phyloP scores from a whole-genome alignment of 2,797 vertebrate genomes.

The Enteromius radiatus region DNA sequence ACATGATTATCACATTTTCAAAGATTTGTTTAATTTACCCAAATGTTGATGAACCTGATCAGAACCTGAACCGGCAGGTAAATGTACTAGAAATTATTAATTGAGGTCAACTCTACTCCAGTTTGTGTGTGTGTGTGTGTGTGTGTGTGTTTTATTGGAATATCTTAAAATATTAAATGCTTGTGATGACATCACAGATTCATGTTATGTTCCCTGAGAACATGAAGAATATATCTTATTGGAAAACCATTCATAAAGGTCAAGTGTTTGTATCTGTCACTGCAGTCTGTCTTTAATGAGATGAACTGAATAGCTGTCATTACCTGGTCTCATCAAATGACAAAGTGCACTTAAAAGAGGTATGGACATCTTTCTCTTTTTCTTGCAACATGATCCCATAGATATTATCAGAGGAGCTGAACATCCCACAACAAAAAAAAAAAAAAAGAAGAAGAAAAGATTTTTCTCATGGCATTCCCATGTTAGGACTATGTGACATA shows the following conservation, averaged over 20 bases:
- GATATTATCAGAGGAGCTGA: slow-evolving; percentile 24
- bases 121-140: neutral
- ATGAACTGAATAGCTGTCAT: slow-evolving; percentile 18
- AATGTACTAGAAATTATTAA: neutral
- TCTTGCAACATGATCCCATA: slow-evolving; percentile 44
- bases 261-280: slow-evolving; percentile 2
- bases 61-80: neutral
- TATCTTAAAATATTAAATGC: neutral
- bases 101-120: neutral
- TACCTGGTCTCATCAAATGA: slow-evolving; percentile 14
- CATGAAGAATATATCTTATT: neutral
- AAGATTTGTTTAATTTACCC: slow-evolving; percentile 16
- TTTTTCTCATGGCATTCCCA: neutral
- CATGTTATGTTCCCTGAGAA: neutral
- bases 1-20: neutral
- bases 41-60: neutral
- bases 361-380: slow-evolving; percentile 4
- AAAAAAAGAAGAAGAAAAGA: too few relatives aligned
- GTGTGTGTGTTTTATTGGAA: neutral
- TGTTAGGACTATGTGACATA: neutral
- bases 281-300: neutral
- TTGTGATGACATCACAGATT: neutral
- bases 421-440: neutral
- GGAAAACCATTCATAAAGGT: neutral
- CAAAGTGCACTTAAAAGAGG: slow-evolving; percentile 24